phyloP scores from a whole-genome alignment of 2,113 vertebrate species.

The Ammospiza nelsoni region DNA sequence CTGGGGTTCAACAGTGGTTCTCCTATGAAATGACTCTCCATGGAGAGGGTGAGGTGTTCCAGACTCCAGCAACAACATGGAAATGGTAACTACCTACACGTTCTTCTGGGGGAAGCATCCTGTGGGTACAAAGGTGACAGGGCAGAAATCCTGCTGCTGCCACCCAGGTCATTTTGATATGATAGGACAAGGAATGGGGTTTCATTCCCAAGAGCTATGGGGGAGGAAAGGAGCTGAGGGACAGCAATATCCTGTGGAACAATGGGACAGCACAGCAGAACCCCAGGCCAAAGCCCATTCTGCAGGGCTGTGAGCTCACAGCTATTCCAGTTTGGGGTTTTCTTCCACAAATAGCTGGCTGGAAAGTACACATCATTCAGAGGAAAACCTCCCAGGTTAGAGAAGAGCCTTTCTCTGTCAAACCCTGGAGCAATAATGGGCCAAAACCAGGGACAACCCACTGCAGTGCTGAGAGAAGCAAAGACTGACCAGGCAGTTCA shows the following conservation, averaged over 20 bases:
- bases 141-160: neutral
- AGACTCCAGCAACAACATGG: neutral
- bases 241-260: neutral
- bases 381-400: neutral
- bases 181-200: neutral
- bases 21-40: neutral
- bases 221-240: neutral
- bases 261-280: neutral
- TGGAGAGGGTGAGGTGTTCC: neutral
- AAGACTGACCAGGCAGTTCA: neutral
- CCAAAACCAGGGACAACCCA: neutral
- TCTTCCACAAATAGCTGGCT: neutral
- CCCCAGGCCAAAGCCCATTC: neutral
- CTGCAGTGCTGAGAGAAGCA: neutral
- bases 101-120: neutral
- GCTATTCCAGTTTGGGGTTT: neutral
- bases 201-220: neutral
- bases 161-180: neutral
- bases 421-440: neutral
- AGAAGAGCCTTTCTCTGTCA: neutral
- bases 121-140: accelerated
- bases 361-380: neutral
- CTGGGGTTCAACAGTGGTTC: neutral
- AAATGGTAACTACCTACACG: neutral
- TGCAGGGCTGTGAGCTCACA: neutral